Percentiles rank a stretch among this genome's conserved stretches.
Evolutionary conservation across 2,888 invertebrate genomes (phyloP).

Genomic region (Linyphia triangularis): DNA sequence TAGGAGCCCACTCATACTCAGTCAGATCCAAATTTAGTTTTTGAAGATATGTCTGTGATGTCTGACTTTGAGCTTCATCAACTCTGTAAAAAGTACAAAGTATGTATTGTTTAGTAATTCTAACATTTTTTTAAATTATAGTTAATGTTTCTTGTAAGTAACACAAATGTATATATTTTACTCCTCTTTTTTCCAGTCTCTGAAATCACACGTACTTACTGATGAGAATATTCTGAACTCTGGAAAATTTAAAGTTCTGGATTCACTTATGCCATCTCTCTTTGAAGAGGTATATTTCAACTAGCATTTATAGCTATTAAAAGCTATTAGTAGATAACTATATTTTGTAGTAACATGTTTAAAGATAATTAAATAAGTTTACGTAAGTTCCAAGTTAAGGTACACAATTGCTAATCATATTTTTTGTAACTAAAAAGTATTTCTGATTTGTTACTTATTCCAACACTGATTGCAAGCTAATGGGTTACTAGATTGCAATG

Average conservation of each 20-base stretch:
- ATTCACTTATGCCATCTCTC: conserved; percentile 87
- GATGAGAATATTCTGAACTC: conserved; percentile 87
- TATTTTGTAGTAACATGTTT: neutral
- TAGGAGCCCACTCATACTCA: conserved; percentile 81
- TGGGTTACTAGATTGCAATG: too few species aligned
- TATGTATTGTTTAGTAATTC: conserved; percentile 78
- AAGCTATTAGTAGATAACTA: neutral
- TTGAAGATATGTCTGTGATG: conserved; percentile 91
- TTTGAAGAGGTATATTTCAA: conserved; percentile 81
- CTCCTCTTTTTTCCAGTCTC: conserved; percentile 40
- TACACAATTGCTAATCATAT: neutral
- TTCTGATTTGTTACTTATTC: too few species aligned
- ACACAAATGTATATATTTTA: neutral
- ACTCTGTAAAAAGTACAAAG: conserved; percentile 85
- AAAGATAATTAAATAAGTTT: neutral
- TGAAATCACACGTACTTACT: conserved; percentile 76
- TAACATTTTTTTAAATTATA: neutral
- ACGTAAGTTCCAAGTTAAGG: too few species aligned
- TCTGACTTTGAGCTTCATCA: conserved; percentile 95
- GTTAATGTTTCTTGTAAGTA: neutral
- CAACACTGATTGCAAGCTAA: too few species aligned
- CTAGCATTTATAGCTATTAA: too few species aligned
- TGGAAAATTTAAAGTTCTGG: conserved; percentile 91
- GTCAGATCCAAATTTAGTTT: conserved; percentile 82
- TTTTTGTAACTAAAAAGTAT: too few species aligned